Evolutionary conservation across 2,113 vertebrate species (phyloP).

Genomic region (Desmodus rotundus): DNA sequence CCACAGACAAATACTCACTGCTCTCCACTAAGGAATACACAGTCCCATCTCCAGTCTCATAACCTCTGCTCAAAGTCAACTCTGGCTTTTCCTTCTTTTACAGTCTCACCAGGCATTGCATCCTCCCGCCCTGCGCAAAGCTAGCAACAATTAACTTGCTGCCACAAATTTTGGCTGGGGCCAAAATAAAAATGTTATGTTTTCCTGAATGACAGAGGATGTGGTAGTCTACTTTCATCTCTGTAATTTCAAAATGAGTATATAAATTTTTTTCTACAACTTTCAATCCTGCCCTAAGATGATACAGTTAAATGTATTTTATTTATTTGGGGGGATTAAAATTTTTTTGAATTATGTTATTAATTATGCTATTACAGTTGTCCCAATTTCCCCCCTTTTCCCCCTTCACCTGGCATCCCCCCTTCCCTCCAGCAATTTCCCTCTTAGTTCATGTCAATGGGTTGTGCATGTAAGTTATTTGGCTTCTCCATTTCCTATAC

Average conservation of each 20-base stretch:
- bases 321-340: too few species aligned
- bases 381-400: too few species aligned
- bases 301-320: background rate
- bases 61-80: background rate
- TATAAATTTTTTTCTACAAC: background rate
- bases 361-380: too few species aligned
- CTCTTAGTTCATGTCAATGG: too few species aligned
- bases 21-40: background rate
- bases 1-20: background rate
- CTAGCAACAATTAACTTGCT: conserved; percentile 3
- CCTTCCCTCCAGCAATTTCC: too few species aligned
- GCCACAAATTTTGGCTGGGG: background rate
- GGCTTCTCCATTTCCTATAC: too few species aligned
- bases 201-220: background rate
- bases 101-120: background rate
- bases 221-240: background rate
- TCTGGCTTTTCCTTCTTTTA: background rate
- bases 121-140: background rate
- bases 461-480: too few species aligned
- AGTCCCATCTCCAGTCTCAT: background rate
- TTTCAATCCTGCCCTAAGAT: background rate
- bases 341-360: too few species aligned
- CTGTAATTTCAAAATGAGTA: background rate
- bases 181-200: background rate
- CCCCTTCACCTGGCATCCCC: too few species aligned